Percentiles rank a stretch among this genome's conserved stretches.
Evolutionary conservation across 2,888 invertebrate genomes (phyloP).

Genomic region (Proisotoma minuta): DNA sequence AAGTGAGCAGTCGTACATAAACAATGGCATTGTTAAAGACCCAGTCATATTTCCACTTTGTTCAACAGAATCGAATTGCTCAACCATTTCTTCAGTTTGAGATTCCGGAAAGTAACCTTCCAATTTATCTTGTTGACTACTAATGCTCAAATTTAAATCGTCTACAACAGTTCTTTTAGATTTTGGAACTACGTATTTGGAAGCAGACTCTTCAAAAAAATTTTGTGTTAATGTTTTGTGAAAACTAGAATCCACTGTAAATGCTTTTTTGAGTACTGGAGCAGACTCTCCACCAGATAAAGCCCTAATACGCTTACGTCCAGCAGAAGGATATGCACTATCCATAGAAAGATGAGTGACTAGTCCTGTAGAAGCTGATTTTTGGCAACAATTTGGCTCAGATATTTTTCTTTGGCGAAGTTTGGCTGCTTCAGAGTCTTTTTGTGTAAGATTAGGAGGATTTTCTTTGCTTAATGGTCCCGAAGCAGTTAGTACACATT

Average conservation of each 20-base stretch:
- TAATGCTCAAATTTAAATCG: neutral
- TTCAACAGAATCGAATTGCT: neutral
- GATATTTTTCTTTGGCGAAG: neutral
- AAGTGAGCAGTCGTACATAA: constrained; percentile 65
- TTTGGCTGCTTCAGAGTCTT: neutral
- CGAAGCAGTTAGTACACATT: neutral
- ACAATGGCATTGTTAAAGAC: constrained; percentile 57
- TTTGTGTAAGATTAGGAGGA: neutral
- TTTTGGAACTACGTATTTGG: constrained; percentile 10
- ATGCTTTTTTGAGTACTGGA: constrained; percentile 36
- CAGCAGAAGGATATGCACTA: neutral
- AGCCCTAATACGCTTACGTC: constrained; percentile 38
- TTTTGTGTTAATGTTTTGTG: neutral
- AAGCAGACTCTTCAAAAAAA: neutral
- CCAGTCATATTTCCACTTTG: constrained; percentile 28
- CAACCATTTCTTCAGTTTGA: neutral
- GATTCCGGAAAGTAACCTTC: neutral
- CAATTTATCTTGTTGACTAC: neutral
- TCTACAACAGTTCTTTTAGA: neutral
- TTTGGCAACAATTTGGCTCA: neutral
- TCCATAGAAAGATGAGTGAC: neutral
- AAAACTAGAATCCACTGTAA: constrained; percentile 6
- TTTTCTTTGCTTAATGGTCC: neutral
- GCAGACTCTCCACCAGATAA: constrained; percentile 46
- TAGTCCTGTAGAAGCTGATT: neutral